Evolutionary conservation across 2,888 invertebrate genomes (phyloP), one percentile per base, ranked within the genome.

Genomic region (Drosophila anceps): DNA sequence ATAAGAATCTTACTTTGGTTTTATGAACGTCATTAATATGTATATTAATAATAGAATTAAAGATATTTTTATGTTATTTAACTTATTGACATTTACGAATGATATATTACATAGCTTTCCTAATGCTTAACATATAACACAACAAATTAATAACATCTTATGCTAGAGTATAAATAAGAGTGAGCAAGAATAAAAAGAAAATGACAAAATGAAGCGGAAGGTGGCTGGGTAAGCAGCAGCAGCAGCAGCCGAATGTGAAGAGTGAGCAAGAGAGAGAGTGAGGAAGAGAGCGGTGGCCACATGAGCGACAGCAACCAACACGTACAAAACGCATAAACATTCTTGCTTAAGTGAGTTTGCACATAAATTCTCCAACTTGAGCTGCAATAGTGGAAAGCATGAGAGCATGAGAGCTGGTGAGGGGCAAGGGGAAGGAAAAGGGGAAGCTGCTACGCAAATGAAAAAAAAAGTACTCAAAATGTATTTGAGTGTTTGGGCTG

Each of bases 251-350:
- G n/a, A 53, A 53, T 53, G 53, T 35, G 35, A 27, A 29, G 29
- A 12, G 31, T 33, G 41, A 53, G n/a, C 18, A 46, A 27, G 12
- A 12, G 29, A 2, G 31, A 18, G 29, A 8, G 8, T 1, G 9
- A 10, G 4, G 18, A 7, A 13, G 33, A 33, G 39, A 35, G 48
- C 50, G 31, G 55, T 20, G n/a, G 51, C 35, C 70, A 85, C 75
- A 84, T 88, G 88, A 87, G 82, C 71, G 79, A 85, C 83, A 79
- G 81, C 72, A 87, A 84, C 71, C 70, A 82, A 86, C 91, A 91
- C 91, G 91, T 91, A 91, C 82, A 81, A 85, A 91, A 91, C 90
- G 91, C 91, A 91, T 91, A 91, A 91, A 91, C 91, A 90, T 88
- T 89, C 86, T 89, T 85, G 90, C 88, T 88, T 91, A 91, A 91